phyloP scores from a whole-genome alignment of 2,888 invertebrate genomes.

The Leptinotarsa juncta region DNA sequence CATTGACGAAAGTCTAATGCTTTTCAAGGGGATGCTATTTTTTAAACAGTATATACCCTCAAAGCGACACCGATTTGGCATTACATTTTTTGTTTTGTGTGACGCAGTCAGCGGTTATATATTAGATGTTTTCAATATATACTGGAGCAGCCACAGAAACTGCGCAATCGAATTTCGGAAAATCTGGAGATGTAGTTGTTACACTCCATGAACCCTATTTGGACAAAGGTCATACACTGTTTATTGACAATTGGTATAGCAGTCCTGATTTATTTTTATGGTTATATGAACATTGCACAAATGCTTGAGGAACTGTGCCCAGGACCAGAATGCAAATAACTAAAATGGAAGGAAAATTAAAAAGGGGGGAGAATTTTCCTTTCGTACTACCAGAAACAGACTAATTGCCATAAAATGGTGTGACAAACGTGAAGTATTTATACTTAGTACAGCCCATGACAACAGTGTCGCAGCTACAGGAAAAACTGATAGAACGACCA shows the following conservation, averaged over 20 bases:
- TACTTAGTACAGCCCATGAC: neutral
- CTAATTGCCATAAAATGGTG: conserved; percentile 23
- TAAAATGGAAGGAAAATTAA: conserved; percentile 27
- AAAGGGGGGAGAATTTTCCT: no score
- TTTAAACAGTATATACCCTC: conserved; percentile 18
- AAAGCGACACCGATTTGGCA: conserved; percentile 11
- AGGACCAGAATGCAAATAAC: conserved; percentile 24
- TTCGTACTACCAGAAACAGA: conserved; percentile 24
- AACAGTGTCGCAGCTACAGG: neutral
- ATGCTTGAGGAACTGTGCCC: neutral
- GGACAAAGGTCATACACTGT: no score
- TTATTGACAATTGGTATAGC: no score
- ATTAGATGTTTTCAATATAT: no score
- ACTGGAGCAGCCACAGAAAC: neutral
- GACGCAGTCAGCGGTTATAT: neutral
- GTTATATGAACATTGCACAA: neutral
- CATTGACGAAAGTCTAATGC: conserved; percentile 35
- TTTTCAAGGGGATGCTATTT: conserved; percentile 14
- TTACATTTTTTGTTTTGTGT: neutral
- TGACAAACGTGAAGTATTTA: neutral
- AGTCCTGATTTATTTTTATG: no score
- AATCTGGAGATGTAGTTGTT: conserved; percentile 24
- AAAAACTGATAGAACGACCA: neutral
- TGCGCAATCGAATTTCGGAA: conserved; percentile 19
- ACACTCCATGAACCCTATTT: no score